A percentile compares a stretch with the other conserved stretches of the same genome.
Conservation (phyloP, 2,113 vertebrate genomes). For the Bombycilla garrulus region DNA sequence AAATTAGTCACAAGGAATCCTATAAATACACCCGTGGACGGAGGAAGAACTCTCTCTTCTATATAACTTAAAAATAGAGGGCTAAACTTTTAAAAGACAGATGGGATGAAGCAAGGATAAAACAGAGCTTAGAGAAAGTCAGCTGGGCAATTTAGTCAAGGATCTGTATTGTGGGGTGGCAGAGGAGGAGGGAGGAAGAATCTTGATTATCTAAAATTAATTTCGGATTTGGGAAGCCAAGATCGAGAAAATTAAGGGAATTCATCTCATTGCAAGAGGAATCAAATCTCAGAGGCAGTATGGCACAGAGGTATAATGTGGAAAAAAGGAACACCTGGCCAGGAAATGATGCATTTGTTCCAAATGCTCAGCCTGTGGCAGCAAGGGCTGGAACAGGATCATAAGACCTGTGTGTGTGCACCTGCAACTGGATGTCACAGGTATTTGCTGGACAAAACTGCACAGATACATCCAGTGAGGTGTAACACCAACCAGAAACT, state of each 20-base stretch:
- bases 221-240: background rate
- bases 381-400: background rate
- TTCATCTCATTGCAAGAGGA: background rate
- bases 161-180: background rate
- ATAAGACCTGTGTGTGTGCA: background rate
- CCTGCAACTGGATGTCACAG: background rate
- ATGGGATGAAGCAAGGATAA: background rate
- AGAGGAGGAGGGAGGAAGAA: background rate
- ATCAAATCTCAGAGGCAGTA: background rate
- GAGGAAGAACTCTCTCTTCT: background rate
- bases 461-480: background rate
- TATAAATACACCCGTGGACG: background rate
- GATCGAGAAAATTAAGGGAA: background rate
- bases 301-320: background rate
- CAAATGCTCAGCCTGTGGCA: background rate
- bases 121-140: background rate
- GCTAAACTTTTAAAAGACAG: background rate
- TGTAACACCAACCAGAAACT: background rate
- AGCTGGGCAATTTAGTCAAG: background rate
- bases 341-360: background rate
- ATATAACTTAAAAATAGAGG: background rate
- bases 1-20: conserved; percentile 30
- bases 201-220: background rate
- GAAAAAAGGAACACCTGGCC: background rate
- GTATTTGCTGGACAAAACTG: background rate